These are phyloP conservation scores for Agraylea sexmaculata DNA, from an alignment of 1,140 invertebrate genomes.

Conservation along the genomic window DNA sequence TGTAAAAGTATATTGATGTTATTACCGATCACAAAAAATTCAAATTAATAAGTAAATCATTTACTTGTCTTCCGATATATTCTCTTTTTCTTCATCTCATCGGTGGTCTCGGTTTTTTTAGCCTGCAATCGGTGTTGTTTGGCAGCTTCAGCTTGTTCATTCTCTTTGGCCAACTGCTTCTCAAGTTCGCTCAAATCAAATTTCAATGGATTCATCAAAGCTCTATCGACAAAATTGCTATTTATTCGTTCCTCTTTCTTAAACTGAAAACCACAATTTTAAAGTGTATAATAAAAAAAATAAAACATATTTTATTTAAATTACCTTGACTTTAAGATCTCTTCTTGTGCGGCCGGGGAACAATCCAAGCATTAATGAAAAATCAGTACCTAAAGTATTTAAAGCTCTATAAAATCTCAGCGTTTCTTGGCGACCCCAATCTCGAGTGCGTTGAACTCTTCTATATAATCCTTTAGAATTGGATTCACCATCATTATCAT, in stretches of 20 bases:
- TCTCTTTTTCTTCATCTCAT: background rate
- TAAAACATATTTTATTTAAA: slow-evolving; percentile 1
- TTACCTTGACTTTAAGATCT: slow-evolving; percentile 66
- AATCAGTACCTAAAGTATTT: slow-evolving; percentile 78
- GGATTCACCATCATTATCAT: slow-evolving; percentile 46
- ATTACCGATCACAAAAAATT: no score
- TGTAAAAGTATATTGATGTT: no score
- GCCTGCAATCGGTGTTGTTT: background rate
- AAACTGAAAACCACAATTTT: slow-evolving; percentile 22
- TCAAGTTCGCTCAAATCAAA: slow-evolving; percentile 28
- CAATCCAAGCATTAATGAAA: slow-evolving; percentile 72
- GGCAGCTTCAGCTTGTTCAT: slow-evolving; percentile 18
- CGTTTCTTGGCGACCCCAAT: slow-evolving; percentile 62
- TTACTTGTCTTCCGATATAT: slow-evolving; percentile 1
- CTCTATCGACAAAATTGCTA: slow-evolving; percentile 25
- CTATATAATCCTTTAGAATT: slow-evolving; percentile 50
- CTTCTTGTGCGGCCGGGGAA: slow-evolving; percentile 64
- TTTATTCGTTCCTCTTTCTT: slow-evolving; percentile 33
- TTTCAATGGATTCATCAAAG: slow-evolving; percentile 25
- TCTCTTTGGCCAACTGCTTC: slow-evolving; percentile 22
- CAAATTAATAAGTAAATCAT: no score
- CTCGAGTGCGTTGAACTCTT: slow-evolving; percentile 46
- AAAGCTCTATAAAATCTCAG: slow-evolving; percentile 80
- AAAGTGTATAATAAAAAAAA: background rate
- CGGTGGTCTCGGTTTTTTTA: background rate